Evolutionary conservation across 2,113 vertebrate species (phyloP).

Genomic region (Hylia prasina): DNA sequence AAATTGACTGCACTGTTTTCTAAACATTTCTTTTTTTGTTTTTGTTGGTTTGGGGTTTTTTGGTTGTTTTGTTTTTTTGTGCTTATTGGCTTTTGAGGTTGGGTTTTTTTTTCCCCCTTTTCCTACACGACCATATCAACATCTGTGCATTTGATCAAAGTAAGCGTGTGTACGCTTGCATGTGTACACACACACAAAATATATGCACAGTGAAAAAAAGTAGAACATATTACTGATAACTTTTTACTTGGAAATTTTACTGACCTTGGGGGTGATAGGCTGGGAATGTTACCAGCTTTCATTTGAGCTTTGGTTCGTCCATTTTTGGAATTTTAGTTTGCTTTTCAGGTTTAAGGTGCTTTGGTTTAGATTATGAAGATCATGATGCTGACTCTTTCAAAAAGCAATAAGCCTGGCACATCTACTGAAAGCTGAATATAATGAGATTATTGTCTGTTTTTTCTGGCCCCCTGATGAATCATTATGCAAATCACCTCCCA

Average conservation of each 20-base stretch:
- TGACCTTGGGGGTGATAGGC: background rate
- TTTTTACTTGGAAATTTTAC: background rate
- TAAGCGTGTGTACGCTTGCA: accelerated
- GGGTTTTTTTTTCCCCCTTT: accelerated
- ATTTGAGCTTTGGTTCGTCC: background rate
- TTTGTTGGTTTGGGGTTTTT: background rate
- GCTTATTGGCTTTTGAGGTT: background rate
- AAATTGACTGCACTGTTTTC: background rate
- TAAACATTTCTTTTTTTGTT: background rate
- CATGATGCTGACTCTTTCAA: background rate
- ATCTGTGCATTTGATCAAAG: background rate
- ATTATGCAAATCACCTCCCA: slow-evolving; percentile 11
- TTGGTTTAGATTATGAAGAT: background rate
- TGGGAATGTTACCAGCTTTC: background rate
- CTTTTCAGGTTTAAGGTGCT: background rate
- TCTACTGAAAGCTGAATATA: background rate
- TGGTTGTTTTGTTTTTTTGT: no score
- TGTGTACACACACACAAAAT: background rate
- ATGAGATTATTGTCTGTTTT: background rate
- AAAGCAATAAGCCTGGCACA: background rate
- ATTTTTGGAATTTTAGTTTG: background rate
- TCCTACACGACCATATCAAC: background rate
- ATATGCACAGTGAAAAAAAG: background rate
- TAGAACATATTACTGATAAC: background rate
- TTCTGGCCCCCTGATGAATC: background rate